These are phyloP conservation scores for Hippocampus guttulatus DNA, from an alignment of 2,113 vertebrate species.

Conservation along the genomic window DNA sequence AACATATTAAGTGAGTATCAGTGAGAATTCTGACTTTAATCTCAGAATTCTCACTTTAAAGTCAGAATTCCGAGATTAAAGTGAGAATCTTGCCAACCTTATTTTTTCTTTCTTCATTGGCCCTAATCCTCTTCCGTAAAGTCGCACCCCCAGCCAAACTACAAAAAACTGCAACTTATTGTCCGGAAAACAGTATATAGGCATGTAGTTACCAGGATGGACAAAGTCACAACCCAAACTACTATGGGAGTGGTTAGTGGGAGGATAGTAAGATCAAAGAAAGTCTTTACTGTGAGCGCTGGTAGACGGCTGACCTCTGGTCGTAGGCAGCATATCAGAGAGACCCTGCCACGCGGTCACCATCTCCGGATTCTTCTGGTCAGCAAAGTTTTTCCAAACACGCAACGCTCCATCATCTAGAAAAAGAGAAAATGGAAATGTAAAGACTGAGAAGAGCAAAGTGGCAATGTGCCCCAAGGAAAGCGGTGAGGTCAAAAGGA, in stretches of 20 bases:
- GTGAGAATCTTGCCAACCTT: too few species aligned
- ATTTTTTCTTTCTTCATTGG: too few species aligned
- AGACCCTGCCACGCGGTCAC: constrained; percentile 98
- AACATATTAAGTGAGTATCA: too few species aligned
- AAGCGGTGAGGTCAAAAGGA: not conserved
- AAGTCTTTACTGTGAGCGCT: constrained; percentile 58
- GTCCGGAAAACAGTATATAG: too few species aligned
- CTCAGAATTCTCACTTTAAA: too few species aligned
- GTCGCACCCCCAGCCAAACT: too few species aligned
- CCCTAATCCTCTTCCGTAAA: too few species aligned
- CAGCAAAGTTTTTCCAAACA: constrained; percentile 98
- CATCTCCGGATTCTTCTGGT: constrained; percentile 97
- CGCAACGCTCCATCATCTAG: constrained; percentile 91
- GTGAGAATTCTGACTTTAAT: too few species aligned
- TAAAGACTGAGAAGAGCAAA: not conserved
- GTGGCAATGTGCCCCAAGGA: not conserved
- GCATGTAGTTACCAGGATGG: not conserved
- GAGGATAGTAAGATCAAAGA: constrained; percentile 31
- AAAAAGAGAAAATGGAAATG: not conserved
- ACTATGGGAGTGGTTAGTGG: not conserved
- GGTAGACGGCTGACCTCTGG: constrained; percentile 80
- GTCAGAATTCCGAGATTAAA: too few species aligned
- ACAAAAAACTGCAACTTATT: too few species aligned
- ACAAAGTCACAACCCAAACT: constrained; percentile 5
- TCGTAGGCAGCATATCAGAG: constrained; percentile 97